Evolutionary conservation across 35 echinoderm and acorn worm species (phyloP).

Genomic region (Strongylocentrotus purpuratus): DNA sequence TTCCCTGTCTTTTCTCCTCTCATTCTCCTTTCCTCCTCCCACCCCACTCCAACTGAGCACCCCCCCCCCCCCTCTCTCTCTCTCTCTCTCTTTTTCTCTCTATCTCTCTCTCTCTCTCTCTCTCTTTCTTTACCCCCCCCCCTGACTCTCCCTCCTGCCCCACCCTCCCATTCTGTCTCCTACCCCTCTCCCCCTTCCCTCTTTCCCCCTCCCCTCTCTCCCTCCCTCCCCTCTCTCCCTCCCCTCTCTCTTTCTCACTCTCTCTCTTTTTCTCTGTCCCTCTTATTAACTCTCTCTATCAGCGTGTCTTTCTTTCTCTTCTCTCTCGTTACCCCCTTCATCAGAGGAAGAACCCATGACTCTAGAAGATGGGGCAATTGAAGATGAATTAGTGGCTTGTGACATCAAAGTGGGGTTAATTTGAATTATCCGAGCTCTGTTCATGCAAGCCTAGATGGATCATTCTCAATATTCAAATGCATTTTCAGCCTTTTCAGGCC

Average conservation of each 20-base stretch:
- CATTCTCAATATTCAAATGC: neutral
- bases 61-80: neutral
- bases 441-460: neutral
- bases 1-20: neutral
- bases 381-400: neutral
- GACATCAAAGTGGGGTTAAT: constrained; percentile 1
- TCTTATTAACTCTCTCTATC: no score
- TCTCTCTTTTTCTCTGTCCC: no score
- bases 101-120: neutral
- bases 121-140: neutral
- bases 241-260: neutral
- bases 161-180: neutral
- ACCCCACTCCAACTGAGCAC: no score
- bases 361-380: neutral
- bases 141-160: neutral
- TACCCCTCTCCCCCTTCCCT: neutral
- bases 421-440: neutral
- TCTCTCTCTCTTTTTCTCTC: neutral
- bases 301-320: neutral
- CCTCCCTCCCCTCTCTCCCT: no score
- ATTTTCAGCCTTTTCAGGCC: neutral
- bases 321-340: neutral
- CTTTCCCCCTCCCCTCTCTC: neutral
- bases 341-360: neutral
- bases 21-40: no score